Evolutionary conservation across 2,113 vertebrate species (phyloP).

Genomic region (Eublepharis macularius): DNA sequence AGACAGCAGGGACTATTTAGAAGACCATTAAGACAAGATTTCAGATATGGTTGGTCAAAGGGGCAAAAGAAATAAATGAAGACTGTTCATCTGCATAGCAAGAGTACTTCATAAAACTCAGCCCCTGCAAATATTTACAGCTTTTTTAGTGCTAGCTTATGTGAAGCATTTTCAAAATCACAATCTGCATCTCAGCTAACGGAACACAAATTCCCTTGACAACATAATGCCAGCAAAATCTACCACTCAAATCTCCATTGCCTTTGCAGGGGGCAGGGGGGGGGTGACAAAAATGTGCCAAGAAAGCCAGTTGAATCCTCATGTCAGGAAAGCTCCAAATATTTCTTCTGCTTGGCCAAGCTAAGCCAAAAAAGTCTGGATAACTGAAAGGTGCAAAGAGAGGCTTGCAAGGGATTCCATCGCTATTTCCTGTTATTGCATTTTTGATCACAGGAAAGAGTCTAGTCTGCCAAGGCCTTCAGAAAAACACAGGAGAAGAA

Average conservation of each 20-base stretch:
- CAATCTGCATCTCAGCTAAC: no score
- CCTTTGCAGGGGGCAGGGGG: not conserved
- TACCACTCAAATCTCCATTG: no score
- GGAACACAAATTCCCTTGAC: not conserved
- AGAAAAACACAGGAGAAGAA: not conserved
- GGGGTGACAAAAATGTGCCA: not conserved
- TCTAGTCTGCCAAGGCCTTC: not conserved
- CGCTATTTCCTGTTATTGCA: not conserved
- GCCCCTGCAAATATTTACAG: not conserved
- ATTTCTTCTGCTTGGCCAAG: not conserved
- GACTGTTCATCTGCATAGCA: not conserved
- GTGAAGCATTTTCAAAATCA: not conserved
- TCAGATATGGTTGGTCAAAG: not conserved
- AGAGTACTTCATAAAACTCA: not conserved
- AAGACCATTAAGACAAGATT: not conserved
- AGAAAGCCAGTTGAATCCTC: not conserved
- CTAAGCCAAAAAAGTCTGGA: not conserved
- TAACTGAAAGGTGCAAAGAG: not conserved
- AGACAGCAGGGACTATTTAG: not conserved
- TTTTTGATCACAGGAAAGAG: not conserved
- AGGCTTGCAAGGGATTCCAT: not conserved
- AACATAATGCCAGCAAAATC: not conserved
- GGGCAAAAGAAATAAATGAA: not conserved
- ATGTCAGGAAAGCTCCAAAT: not conserved
- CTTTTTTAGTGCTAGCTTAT: not conserved